Conservation (phyloP, 2,888 invertebrate species). For the Agrypnus murinus region DNA sequence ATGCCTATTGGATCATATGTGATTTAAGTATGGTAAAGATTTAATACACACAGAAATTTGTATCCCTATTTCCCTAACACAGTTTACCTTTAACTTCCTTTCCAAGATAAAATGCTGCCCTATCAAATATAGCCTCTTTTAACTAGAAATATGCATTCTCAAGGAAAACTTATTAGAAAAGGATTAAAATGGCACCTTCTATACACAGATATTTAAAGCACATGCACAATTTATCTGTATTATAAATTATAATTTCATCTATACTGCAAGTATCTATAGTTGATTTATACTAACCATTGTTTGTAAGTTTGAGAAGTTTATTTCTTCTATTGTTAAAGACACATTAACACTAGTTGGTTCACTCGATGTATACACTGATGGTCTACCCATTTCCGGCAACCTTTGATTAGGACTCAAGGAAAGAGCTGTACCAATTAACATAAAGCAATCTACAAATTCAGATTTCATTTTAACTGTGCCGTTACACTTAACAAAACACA, state of each 20-base stretch:
- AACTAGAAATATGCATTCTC: too few relatives aligned
- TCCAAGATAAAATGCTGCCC: too few relatives aligned
- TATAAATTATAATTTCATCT: not conserved
- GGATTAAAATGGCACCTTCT: too few relatives aligned
- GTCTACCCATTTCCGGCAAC: slow-evolving; percentile 55
- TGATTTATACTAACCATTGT: slow-evolving; percentile 56
- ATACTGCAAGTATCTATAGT: slow-evolving; percentile 8
- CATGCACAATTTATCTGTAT: too few relatives aligned
- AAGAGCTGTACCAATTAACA: slow-evolving; percentile 60
- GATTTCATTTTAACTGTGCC: slow-evolving; percentile 16
- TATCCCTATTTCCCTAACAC: too few relatives aligned
- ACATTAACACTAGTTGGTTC: slow-evolving; percentile 58
- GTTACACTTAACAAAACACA: not conserved
- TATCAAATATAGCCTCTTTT: too few relatives aligned
- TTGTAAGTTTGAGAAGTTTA: slow-evolving; percentile 52
- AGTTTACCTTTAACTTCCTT: too few relatives aligned
- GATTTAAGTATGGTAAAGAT: too few relatives aligned
- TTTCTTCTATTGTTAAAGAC: slow-evolving; percentile 58
- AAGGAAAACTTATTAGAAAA: too few relatives aligned
- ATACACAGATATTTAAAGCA: too few relatives aligned
- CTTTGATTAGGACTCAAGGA: slow-evolving; percentile 55
- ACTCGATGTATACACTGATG: slow-evolving; percentile 50
- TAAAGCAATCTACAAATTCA: slow-evolving; percentile 60
- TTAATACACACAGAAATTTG: too few relatives aligned
- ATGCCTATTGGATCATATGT: too few relatives aligned